These are phyloP conservation scores for Sphaeridia pumilis DNA, from an alignment of 2,888 invertebrate species.

Conservation along the genomic window DNA sequence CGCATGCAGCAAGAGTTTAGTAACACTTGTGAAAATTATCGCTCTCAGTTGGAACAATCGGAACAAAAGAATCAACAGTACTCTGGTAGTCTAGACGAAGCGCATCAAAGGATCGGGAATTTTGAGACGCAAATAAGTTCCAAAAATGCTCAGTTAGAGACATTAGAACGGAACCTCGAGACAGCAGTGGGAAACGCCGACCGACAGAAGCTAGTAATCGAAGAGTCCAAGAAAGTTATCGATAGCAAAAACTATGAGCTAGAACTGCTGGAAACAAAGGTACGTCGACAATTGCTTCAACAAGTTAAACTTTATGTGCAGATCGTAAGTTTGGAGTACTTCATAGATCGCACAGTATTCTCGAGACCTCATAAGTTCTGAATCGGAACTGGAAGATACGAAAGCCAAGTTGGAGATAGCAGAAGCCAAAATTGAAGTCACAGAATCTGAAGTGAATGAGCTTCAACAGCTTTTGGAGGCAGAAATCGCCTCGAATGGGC, in stretches of 20 bases:
- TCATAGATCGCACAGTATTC: background rate
- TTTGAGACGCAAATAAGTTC: background rate
- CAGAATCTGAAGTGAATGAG: background rate
- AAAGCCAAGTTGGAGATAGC: background rate
- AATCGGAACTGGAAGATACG: background rate
- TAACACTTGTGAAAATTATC: too few relatives aligned
- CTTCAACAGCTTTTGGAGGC: background rate
- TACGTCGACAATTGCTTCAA: too few relatives aligned
- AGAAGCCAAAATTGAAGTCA: constrained; percentile 1
- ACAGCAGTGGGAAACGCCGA: too few relatives aligned
- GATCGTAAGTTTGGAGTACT: too few relatives aligned
- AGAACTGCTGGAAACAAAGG: too few relatives aligned
- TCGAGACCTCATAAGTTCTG: background rate
- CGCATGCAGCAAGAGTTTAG: background rate
- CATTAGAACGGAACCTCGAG: too few relatives aligned
- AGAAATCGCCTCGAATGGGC: background rate
- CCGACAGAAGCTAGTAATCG: too few relatives aligned
- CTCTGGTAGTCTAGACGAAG: background rate
- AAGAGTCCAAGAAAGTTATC: too few relatives aligned
- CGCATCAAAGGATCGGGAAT: background rate
- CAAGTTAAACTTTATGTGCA: too few relatives aligned
- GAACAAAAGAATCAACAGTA: background rate
- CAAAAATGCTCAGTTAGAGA: too few relatives aligned
- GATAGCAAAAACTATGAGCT: too few relatives aligned
- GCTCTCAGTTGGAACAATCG: background rate